Evolutionary conservation across 2,113 vertebrate species (phyloP).

Genomic region (Anoura caudifer): DNA sequence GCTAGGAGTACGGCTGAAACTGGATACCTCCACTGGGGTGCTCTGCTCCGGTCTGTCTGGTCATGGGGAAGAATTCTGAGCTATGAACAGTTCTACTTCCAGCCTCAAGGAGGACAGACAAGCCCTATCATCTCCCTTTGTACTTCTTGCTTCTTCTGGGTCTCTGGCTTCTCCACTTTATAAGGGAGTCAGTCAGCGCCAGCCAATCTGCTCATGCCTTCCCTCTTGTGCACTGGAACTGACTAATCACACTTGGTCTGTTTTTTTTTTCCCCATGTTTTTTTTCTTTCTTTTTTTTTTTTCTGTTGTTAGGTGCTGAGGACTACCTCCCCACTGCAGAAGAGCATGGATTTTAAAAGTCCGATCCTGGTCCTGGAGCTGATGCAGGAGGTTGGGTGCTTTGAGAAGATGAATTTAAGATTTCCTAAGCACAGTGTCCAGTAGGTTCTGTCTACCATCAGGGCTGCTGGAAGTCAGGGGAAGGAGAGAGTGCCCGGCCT

Average conservation of each 20-base stretch:
- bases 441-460: not conserved
- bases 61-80: not conserved
- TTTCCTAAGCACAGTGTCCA: not conserved
- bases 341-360: not conserved
- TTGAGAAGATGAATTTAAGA: not conserved
- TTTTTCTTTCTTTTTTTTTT: not conserved
- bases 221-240: not conserved
- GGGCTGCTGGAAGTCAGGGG: not conserved
- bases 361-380: not conserved
- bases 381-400: not conserved
- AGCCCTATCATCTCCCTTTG: not conserved
- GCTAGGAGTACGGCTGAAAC: not conserved
- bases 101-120: not conserved
- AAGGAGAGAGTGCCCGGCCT: not conserved
- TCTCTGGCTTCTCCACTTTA: not conserved
- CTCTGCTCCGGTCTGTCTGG: not conserved
- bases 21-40: rapidly evolving
- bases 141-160: not conserved
- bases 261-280: not conserved
- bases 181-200: not conserved
- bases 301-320: conserved; percentile 23
- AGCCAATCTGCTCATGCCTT: conserved; percentile 37
- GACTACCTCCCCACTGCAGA: not conserved
- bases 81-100: not conserved
- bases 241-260: conserved; percentile 31